Evolutionary conservation across 2,888 invertebrate species (phyloP), one percentile per base, ranked within the genome.

Genomic region (Pollenia angustigena): DNA sequence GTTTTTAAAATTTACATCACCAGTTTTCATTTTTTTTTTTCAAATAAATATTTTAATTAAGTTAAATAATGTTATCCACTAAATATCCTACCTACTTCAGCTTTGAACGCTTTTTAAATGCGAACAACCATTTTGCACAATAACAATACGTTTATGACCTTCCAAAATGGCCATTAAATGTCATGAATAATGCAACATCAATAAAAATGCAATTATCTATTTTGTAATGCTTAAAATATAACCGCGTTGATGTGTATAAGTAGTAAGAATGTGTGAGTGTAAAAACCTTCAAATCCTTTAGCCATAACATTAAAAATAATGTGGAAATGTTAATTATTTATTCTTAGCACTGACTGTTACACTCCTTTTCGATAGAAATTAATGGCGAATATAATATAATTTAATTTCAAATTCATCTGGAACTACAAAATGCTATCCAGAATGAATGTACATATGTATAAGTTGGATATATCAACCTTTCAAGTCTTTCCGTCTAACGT

Each of bases 161-260:
- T 74, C 58, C 52, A 14, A 32, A 69, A 62, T 69, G 56, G 62
- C 32, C 62, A 56, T 64, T 76, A 76, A 76, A 76, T 76, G 69
- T 54, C 76, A 64, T 76, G 69, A 71, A 64, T 76, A 69, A 76
- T 62, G 75, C 75, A 76, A 82, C 76, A 71, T 62, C 82, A 71
- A 83, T 76, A 83, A 76, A 76, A 83, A 18, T 76, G 76, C 82
- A 76, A 83, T 83, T 83, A 83, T 71, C 69, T 83, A 1, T 32
- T 69, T 54, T 40, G 18, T 11, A 82, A 68, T 56, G 42, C 6
- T 48, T 23, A 32, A 48, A 48, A 18, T n/a, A 68, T 9, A 32
- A n/a, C n/a, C 16, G 18, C 50, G 48, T 78, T 23, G n/a, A 12
- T 58, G 50, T 42, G 4, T 12, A 44, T 23, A 44, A n/a, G 60